Percentiles rank a stretch among this genome's conserved stretches.
These are phyloP conservation scores for Gymnocypris eckloni DNA, from an alignment of 2,797 vertebrate species.

Conservation along the genomic window DNA sequence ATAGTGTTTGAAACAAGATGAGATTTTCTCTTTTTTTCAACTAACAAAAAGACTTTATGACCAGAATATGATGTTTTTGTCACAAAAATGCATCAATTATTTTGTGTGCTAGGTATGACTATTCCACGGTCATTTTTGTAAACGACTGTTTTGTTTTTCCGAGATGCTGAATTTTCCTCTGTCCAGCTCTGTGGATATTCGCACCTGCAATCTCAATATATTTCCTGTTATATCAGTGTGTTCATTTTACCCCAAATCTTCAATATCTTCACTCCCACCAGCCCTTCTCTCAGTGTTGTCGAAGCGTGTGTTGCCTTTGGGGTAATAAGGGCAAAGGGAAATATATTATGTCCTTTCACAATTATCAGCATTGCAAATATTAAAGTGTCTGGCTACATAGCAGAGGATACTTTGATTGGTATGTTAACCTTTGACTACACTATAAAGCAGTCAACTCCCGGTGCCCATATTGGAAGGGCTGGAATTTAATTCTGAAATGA, in stretches of 20 bases:
- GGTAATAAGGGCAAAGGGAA: conserved; percentile 88
- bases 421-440: conserved; percentile 99
- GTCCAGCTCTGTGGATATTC: conserved; percentile 37
- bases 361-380: conserved; percentile 98
- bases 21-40: neutral
- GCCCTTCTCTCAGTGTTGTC: conserved; percentile 65
- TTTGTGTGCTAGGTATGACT: neutral
- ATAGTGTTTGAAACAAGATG: neutral
- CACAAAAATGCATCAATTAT: neutral
- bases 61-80: neutral
- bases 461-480: conserved; percentile 90
- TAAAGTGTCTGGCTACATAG: conserved; percentile 97
- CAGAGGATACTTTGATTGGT: conserved; percentile 97
- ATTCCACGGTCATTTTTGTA: neutral
- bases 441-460: conserved; percentile 87
- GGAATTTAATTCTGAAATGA: conserved; percentile 98
- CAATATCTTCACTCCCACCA: conserved; percentile 52
- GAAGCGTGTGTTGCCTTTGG: conserved; percentile 84
- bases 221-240: conserved; percentile 34
- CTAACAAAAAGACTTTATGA: neutral
- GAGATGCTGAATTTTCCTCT: conserved; percentile 7
- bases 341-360: conserved; percentile 93
- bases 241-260: conserved; percentile 54
- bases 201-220: conserved; percentile 48
- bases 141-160: neutral